phyloP scores from a whole-genome alignment of 2,797 vertebrate genomes.

The Calcarius lapponicus region DNA sequence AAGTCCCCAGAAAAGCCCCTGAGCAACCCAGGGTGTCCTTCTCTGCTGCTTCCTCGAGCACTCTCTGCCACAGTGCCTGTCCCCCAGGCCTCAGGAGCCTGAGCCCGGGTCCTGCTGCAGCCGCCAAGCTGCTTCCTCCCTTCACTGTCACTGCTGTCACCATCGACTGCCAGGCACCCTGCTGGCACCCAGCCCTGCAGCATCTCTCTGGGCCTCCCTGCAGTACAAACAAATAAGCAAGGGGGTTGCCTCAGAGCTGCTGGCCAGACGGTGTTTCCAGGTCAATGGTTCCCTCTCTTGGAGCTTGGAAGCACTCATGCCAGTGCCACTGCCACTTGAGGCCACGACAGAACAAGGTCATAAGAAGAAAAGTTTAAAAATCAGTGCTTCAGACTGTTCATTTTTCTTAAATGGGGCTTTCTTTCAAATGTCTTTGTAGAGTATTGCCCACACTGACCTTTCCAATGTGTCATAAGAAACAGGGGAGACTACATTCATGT shows the following conservation, averaged over 20 bases:
- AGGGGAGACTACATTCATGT: background rate
- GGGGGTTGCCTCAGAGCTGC: background rate
- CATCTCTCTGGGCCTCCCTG: background rate
- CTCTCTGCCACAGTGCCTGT: background rate
- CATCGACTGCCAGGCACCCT: background rate
- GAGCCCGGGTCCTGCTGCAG: background rate
- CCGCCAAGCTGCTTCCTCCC: rapidly evolving
- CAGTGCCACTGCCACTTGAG: background rate
- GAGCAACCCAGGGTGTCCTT: background rate
- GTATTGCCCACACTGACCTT: background rate
- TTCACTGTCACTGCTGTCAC: background rate
- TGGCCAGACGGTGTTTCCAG: background rate
- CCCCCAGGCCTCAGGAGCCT: rapidly evolving
- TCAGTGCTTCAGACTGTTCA: background rate
- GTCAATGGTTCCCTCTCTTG: background rate
- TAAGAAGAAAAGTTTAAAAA: background rate
- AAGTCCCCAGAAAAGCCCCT: background rate
- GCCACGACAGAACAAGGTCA: background rate
- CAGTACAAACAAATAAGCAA: background rate
- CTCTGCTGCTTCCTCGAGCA: background rate
- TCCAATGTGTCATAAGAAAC: background rate
- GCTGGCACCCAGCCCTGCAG: background rate
- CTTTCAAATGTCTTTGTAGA: background rate
- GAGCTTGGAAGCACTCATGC: background rate
- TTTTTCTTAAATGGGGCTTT: background rate